Evolutionary conservation across 2,113 vertebrate genomes (phyloP), one percentile per base, ranked within the genome.

Genomic region (Xerus inauris): DNA sequence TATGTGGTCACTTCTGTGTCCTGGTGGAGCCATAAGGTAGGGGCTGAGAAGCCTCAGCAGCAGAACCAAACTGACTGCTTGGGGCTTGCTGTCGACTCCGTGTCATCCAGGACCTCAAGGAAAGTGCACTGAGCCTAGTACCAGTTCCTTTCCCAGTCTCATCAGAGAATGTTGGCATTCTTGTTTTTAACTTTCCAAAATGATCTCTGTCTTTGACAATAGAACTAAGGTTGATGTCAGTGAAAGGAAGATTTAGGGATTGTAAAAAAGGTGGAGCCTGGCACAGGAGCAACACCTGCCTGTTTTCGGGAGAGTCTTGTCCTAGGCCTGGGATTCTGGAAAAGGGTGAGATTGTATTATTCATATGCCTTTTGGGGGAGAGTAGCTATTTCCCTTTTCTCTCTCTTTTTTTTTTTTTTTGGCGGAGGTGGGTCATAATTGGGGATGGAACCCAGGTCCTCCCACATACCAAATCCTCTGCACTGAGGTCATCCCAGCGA

Each of bases 11-110:
- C 99, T 54, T 99, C 99, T 0, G 99, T 99, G 88, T 99, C 99
- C 40, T 99, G 99, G 99, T 99, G 99, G 99, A 99, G 99, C 98
- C 99, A 99, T 97, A 99, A 99, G 99, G 99, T 99, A 97, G 9
- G 14, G 20, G 14, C 28, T 0, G 0, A 0, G 6, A 8, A 6
- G 22, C 54, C 7, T 30, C 8, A 5, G 17, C 64, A 22, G 8
- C 67, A 35, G 3, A 13, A 0, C 38, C 40, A 26, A 24, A 13
- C n/a, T 32, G 20, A 51, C 3, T 11, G 2, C 47, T 8, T 62
- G 0, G 35, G 35, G 42, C 59, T 42, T 10, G 79, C 2, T 0
- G n/a, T n/a, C 40, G 20, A 6, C 9, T 40, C 38, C n/a, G n/a
- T n/a, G 19, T 54, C 17, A 19, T 54, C 45, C 26, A 38, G n/a